Evolutionary conservation across 2,888 invertebrate genomes (phyloP).

Genomic region (Watsonalla binaria): DNA sequence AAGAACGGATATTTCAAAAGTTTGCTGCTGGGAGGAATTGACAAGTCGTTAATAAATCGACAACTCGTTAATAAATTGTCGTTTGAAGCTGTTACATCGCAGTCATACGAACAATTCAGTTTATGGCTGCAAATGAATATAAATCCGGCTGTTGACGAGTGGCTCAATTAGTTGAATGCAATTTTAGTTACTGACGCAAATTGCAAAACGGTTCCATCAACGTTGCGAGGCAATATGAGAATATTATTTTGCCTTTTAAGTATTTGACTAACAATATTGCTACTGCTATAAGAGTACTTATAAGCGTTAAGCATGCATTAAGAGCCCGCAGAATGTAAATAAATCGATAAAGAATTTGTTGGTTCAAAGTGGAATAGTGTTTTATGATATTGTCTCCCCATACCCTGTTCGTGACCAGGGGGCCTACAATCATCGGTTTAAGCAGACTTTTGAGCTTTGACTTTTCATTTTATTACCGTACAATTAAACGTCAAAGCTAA

Average conservation of each 20-base stretch:
- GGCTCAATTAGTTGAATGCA: neutral
- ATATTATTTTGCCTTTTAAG: neutral
- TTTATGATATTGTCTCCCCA: too few species aligned
- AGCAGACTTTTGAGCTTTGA: too few species aligned
- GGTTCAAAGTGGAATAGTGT: too few species aligned
- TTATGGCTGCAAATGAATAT: neutral
- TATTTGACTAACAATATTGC: neutral
- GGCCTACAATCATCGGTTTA: too few species aligned
- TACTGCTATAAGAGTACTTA: too few species aligned
- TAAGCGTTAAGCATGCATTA: too few species aligned
- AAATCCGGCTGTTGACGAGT: neutral
- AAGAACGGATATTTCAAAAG: constrained; percentile 25
- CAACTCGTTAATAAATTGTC: constrained; percentile 3
- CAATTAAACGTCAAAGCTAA: too few species aligned
- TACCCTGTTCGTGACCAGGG: too few species aligned
- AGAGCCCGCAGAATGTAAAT: too few species aligned
- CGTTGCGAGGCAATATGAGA: neutral
- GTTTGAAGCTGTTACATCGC: neutral
- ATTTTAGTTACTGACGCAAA: neutral
- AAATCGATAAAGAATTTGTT: too few species aligned
- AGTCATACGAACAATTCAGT: neutral
- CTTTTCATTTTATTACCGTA: too few species aligned
- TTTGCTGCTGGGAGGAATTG: constrained; percentile 18
- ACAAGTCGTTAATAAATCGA: constrained; percentile 6
- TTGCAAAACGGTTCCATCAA: neutral